phyloP scores from a whole-genome alignment of 2,113 vertebrate species.

The Symphodus melops region DNA sequence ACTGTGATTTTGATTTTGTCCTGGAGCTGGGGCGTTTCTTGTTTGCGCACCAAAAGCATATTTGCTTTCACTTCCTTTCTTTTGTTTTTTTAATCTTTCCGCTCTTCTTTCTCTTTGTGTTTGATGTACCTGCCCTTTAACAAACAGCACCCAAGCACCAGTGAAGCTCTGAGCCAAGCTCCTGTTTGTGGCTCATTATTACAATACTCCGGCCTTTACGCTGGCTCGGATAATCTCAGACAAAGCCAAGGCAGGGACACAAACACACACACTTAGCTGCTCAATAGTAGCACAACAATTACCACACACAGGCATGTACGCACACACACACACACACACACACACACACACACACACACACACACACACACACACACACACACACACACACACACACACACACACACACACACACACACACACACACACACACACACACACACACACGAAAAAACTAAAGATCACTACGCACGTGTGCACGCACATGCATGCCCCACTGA shows the following conservation, averaged over 20 bases:
- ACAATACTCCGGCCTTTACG: conserved; percentile 28
- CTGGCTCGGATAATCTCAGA: conserved; percentile 47
- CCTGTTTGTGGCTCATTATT: conserved; percentile 25
- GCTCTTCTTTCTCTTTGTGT: background rate
- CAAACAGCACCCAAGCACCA: background rate
- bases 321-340: background rate
- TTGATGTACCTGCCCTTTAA: background rate
- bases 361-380: background rate
- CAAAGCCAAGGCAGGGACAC: background rate
- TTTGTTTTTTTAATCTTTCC: background rate
- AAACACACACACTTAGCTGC: background rate
- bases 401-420: background rate
- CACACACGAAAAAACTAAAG: background rate
- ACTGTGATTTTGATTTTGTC: background rate
- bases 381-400: conserved; percentile 5
- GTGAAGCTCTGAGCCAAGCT: background rate
- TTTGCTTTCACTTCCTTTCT: background rate
- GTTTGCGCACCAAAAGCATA: conserved; percentile 4
- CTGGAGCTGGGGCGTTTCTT: background rate
- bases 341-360: background rate
- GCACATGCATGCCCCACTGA: conserved; percentile 12
- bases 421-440: conserved; percentile 15
- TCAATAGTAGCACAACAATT: too few species aligned
- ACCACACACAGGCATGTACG: background rate
- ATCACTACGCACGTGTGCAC: conserved; percentile 7